phyloP scores from a whole-genome alignment of 2,797 vertebrate species.

The Crypturellus tataupa region DNA sequence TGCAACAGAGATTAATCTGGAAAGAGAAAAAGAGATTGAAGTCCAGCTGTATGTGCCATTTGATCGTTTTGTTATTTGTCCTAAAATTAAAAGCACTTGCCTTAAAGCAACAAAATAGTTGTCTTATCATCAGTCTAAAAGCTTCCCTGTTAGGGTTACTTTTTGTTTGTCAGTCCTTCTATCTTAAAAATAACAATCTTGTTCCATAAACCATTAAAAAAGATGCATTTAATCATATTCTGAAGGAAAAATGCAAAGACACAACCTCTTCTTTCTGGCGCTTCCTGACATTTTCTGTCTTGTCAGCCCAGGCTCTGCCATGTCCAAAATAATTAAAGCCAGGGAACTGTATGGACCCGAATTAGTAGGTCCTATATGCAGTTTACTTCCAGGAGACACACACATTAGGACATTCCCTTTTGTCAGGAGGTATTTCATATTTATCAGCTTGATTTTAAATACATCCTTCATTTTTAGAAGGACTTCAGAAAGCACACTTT shows the following conservation, averaged over 20 bases:
- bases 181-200: not conserved
- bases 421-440: not conserved
- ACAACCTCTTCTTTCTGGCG: not conserved
- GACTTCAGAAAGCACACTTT: not conserved
- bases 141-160: not conserved
- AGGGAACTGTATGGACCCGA: not conserved
- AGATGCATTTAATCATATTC: not conserved
- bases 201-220: not conserved
- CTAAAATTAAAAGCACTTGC: not conserved
- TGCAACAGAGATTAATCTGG: not conserved
- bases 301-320: not conserved
- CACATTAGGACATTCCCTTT: not conserved
- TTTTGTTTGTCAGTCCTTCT: not conserved
- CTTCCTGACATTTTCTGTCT: not conserved
- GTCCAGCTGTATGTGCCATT: not conserved
- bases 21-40: not conserved
- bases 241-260: not conserved
- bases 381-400: not conserved
- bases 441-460: not conserved
- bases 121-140: not conserved
- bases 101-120: conserved; percentile 15
- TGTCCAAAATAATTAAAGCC: not conserved
- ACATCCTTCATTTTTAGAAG: not conserved
- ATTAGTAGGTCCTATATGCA: not conserved
- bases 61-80: not conserved